Evolutionary conservation across 1,140 invertebrate genomes (phyloP).

Genomic region (Leptestheria dahalacensis): DNA sequence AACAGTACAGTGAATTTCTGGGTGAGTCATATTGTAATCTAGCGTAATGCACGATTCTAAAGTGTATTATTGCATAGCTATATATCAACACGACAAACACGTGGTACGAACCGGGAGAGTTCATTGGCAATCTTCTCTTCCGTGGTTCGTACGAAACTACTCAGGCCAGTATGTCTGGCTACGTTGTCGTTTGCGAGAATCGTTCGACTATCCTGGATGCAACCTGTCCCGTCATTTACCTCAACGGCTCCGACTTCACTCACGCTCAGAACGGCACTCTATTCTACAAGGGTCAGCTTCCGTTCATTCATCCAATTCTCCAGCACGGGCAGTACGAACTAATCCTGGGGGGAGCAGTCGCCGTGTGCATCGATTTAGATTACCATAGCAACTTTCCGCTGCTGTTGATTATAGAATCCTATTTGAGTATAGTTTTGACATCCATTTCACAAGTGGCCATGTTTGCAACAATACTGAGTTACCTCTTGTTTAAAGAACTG

Average conservation of each 20-base stretch:
- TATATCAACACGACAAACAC: conserved; percentile 11
- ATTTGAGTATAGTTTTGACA: conserved; percentile 11
- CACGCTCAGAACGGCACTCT: conserved; percentile 4
- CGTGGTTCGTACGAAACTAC: conserved; percentile 5
- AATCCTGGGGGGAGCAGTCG: not conserved
- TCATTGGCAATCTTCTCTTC: conserved; percentile 15
- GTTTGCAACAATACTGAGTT: conserved; percentile 11
- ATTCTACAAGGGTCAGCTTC: not conserved
- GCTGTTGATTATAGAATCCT: conserved; percentile 8
- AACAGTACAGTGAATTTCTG: not conserved
- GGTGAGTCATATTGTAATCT: not conserved
- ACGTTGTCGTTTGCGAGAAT: conserved; percentile 13
- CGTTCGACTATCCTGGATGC: conserved; percentile 7
- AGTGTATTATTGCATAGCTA: too few relatives aligned
- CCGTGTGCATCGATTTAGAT: conserved; percentile 4
- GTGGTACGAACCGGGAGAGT: conserved; percentile 12
- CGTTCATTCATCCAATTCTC: conserved; percentile 2
- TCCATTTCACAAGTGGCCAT: conserved; percentile 10
- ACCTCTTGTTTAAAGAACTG: conserved; percentile 12
- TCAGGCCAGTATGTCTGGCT: conserved; percentile 12
- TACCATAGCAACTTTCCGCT: not conserved
- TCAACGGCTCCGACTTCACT: conserved; percentile 6
- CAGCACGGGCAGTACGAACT: conserved; percentile 12
- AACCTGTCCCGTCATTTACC: not conserved
- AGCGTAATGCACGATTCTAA: too few relatives aligned